Base-by-base conservation (phyloP, 1,140 invertebrate species). In the Arctopsyche grandis region DNA sequence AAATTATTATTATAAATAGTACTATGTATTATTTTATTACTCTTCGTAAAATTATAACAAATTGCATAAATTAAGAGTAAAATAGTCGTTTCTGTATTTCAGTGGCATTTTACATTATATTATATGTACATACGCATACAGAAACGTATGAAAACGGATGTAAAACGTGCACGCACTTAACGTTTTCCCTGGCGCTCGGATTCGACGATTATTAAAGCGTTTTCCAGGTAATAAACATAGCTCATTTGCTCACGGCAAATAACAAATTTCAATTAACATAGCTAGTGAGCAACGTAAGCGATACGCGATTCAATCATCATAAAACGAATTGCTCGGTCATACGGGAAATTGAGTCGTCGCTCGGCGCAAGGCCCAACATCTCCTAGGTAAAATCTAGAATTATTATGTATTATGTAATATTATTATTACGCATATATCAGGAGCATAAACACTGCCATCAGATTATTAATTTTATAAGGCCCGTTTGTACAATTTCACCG, bases 251-350 rank as follows among this genome's bases (percentile, higher is more conserved):
- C 63, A 3, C 10, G 63, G 24, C 48, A 22, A 66, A 66, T 66
- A 66, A 66, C 63, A 66, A 66, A 66, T 66, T 66, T 66, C 63
- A 66, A 66, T 66, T 66, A 66, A 66, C 63, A 66, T 24, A 22
- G 29, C 29, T 38, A 38, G 29, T 38, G 63, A 66, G 63, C 19
- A 66, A 66, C 21, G 63, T 66, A 29, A 66, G 63, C 63, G 63
- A 66, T 22, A 66, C 63, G 63, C 19, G 63, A 66, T 66, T 66
- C 63, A 66, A 66, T 66, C 63, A 66, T 66, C 63, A 29, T 66
- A 66, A 66, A 66, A 66, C 63, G 63, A 66, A 66, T 66, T 66
- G 63, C 63, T 66, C 63, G 63, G 63, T 66, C 63, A 66, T 66
- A 66, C 63, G 63, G 63, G 63, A 66, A 66, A 66, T 66, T 66